A percentile compares a stretch with the other conserved stretches of the same genome.
Evolutionary conservation across 2,797 vertebrate species (phyloP).

Genomic region (Channallabes apus): DNA sequence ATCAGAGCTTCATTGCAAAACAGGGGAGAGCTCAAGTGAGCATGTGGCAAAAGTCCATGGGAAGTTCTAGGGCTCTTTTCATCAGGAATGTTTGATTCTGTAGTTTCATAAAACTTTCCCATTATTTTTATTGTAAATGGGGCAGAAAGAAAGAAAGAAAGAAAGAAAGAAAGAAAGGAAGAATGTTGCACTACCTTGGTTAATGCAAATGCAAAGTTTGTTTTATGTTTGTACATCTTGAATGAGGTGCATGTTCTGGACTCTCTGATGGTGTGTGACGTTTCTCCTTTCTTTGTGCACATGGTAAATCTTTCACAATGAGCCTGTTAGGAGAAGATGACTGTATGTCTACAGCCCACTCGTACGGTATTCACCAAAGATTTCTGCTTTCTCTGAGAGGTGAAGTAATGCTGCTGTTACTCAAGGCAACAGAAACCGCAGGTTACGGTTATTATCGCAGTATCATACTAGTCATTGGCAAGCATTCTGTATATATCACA

Average conservation of each 20-base stretch:
- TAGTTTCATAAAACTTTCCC: conserved; percentile 21
- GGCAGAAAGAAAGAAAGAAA: not conserved
- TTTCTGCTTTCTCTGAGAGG: not conserved
- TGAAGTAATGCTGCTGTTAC: not conserved
- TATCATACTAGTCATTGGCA: too few relatives aligned
- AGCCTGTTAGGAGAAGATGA: not conserved
- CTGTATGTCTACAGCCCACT: not conserved
- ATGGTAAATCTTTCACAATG: not conserved
- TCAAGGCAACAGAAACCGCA: not conserved
- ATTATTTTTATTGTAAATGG: not conserved
- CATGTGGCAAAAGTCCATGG: conserved; percentile 42
- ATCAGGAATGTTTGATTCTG: not conserved
- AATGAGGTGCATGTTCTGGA: too few relatives aligned
- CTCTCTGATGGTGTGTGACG: too few relatives aligned
- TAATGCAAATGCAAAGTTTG: not conserved
- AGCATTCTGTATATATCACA: not conserved
- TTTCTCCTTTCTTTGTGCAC: not conserved
- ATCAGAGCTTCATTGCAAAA: conserved; percentile 25
- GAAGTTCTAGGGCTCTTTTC: conserved; percentile 35
- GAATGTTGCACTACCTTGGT: not conserved
- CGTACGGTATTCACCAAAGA: not conserved
- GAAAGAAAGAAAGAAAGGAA: not conserved
- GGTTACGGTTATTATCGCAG: too few relatives aligned
- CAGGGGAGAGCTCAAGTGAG: conserved; percentile 5
- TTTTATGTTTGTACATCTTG: too few relatives aligned